phyloP scores from a whole-genome alignment of 2,797 vertebrate species.

The Rhinatrema bivittatum region DNA sequence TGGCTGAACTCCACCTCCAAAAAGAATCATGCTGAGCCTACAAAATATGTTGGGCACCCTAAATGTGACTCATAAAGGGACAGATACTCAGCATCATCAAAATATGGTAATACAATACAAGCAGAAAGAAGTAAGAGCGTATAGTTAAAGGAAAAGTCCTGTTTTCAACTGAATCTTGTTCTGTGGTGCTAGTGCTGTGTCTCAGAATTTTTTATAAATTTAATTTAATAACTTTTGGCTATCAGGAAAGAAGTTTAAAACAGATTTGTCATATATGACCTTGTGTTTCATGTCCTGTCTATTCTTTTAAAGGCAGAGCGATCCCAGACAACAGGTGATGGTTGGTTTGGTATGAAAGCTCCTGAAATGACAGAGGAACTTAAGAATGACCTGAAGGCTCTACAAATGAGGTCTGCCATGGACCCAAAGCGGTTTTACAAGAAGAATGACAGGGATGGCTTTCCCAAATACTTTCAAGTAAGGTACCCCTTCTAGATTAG shows the following conservation, averaged over 20 bases:
- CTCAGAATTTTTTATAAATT: neutral
- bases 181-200: conserved; percentile 9
- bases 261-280: too few relatives aligned
- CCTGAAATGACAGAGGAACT: conserved; percentile 84
- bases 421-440: conserved; percentile 95
- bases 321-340: conserved; percentile 75
- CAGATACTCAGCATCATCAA: too few relatives aligned
- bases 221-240: neutral
- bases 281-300: too few relatives aligned
- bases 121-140: too few relatives aligned
- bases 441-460: conserved; percentile 90
- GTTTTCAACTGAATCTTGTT: neutral
- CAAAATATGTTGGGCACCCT: too few relatives aligned
- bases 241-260: neutral
- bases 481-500: conserved; percentile 11
- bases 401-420: conserved; percentile 84
- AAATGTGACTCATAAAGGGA: too few relatives aligned
- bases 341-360: conserved; percentile 95
- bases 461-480: conserved; percentile 94
- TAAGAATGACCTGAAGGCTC: conserved; percentile 79
- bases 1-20: too few relatives aligned
- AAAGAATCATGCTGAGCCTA: too few relatives aligned
- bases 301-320: conserved; percentile 65
- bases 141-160: too few relatives aligned
- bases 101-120: too few relatives aligned